Percentiles rank a stretch among this genome's conserved stretches.
These are phyloP conservation scores for Abrostola triplasia DNA, from an alignment of 2,888 invertebrate genomes.

Conservation along the genomic window DNA sequence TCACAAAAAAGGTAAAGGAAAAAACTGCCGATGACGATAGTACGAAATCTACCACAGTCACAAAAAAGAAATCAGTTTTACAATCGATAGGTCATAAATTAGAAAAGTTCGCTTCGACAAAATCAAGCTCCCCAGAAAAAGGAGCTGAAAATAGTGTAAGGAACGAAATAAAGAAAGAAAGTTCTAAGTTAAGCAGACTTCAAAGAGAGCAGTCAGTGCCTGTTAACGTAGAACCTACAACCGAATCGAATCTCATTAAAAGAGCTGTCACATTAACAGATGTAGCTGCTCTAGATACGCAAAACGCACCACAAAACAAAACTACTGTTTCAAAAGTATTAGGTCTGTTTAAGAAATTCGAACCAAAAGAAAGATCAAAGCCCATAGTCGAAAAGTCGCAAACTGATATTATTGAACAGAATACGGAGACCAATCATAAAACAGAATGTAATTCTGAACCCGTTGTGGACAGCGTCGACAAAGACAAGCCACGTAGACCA, in stretches of 20 bases:
- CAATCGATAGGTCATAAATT: conserved; percentile 93
- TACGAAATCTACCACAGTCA: conserved; percentile 67
- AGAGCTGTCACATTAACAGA: conserved; percentile 92
- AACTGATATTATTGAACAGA: conserved; percentile 61
- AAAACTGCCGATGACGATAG: conserved; percentile 74
- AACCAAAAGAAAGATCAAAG: conserved; percentile 87
- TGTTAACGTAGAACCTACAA: conserved; percentile 82
- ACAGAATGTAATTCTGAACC: conserved; percentile 59
- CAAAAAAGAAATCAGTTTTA: conserved; percentile 91
- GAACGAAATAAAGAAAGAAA: conserved; percentile 68
- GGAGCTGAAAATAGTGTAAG: conserved; percentile 66
- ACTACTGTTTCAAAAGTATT: conserved; percentile 93
- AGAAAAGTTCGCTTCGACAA: conserved; percentile 90
- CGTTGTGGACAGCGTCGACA: conserved; percentile 63
- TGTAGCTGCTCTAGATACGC: conserved; percentile 84
- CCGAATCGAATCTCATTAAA: conserved; percentile 91
- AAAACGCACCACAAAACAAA: conserved; percentile 83
- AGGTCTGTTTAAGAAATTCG: conserved; percentile 92
- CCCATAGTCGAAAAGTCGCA: conserved; percentile 68
- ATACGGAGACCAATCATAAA: conserved; percentile 56
- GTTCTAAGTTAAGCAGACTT: conserved; percentile 86
- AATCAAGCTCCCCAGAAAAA: conserved; percentile 86
- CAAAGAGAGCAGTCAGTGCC: conserved; percentile 91
- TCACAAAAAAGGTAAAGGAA: conserved; percentile 81
- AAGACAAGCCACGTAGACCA: conserved; percentile 86